Percentiles rank a stretch among this genome's conserved stretches.
Evolutionary conservation across 2,888 invertebrate species (phyloP).

Genomic region (Atrina japonica): DNA sequence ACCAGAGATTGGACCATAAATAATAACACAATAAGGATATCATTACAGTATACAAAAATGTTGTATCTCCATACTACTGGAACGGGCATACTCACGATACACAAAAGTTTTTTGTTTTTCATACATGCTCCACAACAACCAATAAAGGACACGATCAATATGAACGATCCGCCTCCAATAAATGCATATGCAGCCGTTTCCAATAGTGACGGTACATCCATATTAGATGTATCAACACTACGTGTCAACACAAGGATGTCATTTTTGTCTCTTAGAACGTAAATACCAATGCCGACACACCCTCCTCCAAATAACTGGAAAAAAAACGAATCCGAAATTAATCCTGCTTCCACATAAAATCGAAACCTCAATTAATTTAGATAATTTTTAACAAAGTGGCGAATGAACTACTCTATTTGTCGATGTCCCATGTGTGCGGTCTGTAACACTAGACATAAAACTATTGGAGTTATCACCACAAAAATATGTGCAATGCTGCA

Average conservation of each 20-base stretch:
- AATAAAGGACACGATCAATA: conserved; percentile 38
- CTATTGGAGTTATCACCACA: no score
- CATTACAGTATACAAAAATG: background rate
- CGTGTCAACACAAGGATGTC: conserved; percentile 39
- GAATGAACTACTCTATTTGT: no score
- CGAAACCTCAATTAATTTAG: background rate
- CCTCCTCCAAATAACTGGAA: conserved; percentile 43
- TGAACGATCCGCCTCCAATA: conserved; percentile 33
- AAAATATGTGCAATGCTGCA: no score
- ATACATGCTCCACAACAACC: conserved; percentile 46
- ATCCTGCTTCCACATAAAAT: background rate
- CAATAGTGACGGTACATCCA: conserved; percentile 41
- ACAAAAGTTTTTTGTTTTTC: conserved; percentile 36
- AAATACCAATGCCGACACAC: conserved; percentile 39
- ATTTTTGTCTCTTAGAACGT: conserved; percentile 37
- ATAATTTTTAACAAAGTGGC: no score
- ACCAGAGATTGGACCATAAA: background rate
- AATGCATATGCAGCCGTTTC: conserved; percentile 40
- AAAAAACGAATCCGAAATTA: background rate
- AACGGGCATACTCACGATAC: conserved; percentile 18
- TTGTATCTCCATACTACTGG: background rate
- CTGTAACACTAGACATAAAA: no score
- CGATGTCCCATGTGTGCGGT: no score
- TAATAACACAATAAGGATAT: background rate
- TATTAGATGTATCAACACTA: conserved; percentile 23